Evolutionary conservation across 2,113 vertebrate genomes (phyloP).

Genomic region (Xyliphius kryptos): DNA sequence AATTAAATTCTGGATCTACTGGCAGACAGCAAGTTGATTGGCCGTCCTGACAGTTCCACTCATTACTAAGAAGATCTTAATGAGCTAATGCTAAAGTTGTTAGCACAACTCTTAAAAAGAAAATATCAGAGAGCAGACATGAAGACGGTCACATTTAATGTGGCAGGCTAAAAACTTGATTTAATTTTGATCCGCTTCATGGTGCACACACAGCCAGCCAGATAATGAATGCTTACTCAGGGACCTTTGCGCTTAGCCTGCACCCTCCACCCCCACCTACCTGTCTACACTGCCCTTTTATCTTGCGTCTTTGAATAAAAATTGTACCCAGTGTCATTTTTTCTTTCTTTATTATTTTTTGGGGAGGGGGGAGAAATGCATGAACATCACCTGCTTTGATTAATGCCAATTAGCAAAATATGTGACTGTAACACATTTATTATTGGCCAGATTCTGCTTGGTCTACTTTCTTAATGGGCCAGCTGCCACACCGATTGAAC

Average conservation of each 20-base stretch:
- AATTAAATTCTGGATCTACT: slow-evolving; percentile 4
- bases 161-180: slow-evolving; percentile 29
- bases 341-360: not conserved
- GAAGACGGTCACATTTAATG: slow-evolving; percentile 27
- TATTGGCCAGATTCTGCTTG: not conserved
- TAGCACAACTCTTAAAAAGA: slow-evolving; percentile 5
- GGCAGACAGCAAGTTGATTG: not conserved
- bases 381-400: not conserved
- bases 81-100: not conserved
- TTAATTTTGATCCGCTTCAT: slow-evolving; percentile 30
- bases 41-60: not conserved
- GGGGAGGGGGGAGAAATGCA: not conserved
- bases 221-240: slow-evolving; percentile 31
- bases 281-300: slow-evolving; percentile 11
- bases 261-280: not conserved
- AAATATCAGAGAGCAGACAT: slow-evolving; percentile 8
- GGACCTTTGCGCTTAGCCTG: slow-evolving; percentile 12
- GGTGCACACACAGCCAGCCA: slow-evolving; percentile 12
- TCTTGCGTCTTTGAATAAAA: slow-evolving; percentile 19
- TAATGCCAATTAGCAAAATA: not conserved
- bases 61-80: slow-evolving; percentile 14
- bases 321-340: not conserved
- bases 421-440: slow-evolving; percentile 1
- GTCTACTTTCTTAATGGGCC: not conserved
- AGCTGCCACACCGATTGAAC: not conserved